Evolutionary conservation across 2,888 invertebrate genomes (phyloP).

Genomic region (Synergus umbraculus): DNA sequence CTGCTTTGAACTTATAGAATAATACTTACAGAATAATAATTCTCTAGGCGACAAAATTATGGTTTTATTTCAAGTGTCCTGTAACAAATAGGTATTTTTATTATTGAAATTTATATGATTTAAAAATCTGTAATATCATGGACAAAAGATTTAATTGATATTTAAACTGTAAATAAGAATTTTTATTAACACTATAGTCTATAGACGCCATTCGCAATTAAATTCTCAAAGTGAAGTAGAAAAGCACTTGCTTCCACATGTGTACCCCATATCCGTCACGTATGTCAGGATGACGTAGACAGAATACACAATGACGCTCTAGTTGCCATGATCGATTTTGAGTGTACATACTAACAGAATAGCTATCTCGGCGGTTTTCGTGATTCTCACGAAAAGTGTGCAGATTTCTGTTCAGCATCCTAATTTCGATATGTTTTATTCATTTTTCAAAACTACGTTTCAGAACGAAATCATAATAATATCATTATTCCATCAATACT

Average conservation of each 20-base stretch:
- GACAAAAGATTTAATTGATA: neutral
- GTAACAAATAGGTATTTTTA: too few relatives aligned
- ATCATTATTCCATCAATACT: neutral
- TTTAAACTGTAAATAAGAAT: neutral
- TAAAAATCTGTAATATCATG: too few relatives aligned
- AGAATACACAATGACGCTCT: constrained; percentile 35
- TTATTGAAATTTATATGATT: too few relatives aligned
- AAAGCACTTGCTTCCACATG: constrained; percentile 24
- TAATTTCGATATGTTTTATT: constrained; percentile 21
- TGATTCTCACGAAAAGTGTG: constrained; percentile 10
- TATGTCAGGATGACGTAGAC: constrained; percentile 8
- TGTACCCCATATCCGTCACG: constrained; percentile 20
- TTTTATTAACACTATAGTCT: neutral
- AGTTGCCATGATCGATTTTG: constrained; percentile 32
- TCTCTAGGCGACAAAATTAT: too few relatives aligned
- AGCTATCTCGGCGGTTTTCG: neutral
- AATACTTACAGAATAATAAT: too few relatives aligned
- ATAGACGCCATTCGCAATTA: constrained; percentile 1
- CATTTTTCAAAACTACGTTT: constrained; percentile 10
- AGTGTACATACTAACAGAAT: constrained; percentile 8
- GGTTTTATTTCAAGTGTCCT: too few relatives aligned
- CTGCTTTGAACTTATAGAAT: too few relatives aligned
- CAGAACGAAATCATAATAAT: neutral
- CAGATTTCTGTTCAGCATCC: constrained; percentile 33
- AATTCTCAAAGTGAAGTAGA: neutral